phyloP scores from a whole-genome alignment of 2,797 vertebrate species.

The Pseudomugil tenellus region DNA sequence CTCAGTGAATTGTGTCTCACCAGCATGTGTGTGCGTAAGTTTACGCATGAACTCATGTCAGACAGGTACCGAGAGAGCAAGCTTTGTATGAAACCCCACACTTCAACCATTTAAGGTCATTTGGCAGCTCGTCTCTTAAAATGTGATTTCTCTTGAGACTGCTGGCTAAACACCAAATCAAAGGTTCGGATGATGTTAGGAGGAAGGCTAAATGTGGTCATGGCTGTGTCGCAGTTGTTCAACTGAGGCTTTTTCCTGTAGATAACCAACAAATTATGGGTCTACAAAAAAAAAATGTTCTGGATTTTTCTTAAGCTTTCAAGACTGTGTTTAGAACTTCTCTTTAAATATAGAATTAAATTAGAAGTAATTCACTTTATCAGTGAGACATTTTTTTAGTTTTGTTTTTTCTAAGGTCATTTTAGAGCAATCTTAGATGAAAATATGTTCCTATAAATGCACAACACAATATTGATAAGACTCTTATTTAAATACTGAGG shows the following conservation, averaged over 20 bases:
- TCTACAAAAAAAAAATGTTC: neutral
- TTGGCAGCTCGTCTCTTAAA: slow-evolving; percentile 7
- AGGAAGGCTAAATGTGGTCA: neutral
- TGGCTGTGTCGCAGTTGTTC: neutral
- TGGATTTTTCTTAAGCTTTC: neutral
- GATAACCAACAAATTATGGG: neutral
- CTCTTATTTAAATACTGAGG: too few relatives aligned
- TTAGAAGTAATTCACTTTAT: too few relatives aligned
- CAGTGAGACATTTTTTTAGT: too few relatives aligned
- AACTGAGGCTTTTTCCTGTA: neutral
- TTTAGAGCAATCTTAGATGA: too few relatives aligned
- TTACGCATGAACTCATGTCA: slow-evolving; percentile 5
- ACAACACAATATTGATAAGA: too few relatives aligned
- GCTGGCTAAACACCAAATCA: neutral
- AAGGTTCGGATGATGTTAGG: neutral
- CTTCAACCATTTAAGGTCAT: neutral
- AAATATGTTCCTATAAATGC: too few relatives aligned
- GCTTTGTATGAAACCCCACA: neutral
- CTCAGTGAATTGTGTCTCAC: slow-evolving; percentile 8
- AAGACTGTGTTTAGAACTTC: too few relatives aligned
- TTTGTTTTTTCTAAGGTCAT: too few relatives aligned
- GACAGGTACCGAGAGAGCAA: neutral
- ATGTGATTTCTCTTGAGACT: neutral
- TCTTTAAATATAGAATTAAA: too few relatives aligned
- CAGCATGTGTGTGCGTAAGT: slow-evolving; percentile 12